These are phyloP conservation scores for Melanotaenia boesemani DNA, from an alignment of 2,797 vertebrate genomes.

Conservation along the genomic window DNA sequence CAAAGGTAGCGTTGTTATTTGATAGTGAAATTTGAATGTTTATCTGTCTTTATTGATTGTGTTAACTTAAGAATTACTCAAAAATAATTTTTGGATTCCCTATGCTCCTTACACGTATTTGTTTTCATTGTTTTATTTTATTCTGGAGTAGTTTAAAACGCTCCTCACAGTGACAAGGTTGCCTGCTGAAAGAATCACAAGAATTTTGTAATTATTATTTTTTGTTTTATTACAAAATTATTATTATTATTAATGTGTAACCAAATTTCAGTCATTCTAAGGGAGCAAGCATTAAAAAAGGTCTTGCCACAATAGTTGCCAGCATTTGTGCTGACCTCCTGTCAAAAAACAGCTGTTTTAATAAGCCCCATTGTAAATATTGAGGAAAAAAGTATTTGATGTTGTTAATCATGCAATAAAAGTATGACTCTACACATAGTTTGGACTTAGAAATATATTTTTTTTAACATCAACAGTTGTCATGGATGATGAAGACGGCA, in stretches of 20 bases:
- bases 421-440: neutral
- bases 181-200: neutral
- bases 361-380: too few species aligned
- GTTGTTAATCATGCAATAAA: neutral
- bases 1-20: neutral
- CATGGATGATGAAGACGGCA: slow-evolving; percentile 99
- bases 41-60: neutral
- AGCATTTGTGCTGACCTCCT: too few species aligned
- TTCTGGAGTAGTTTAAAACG: too few species aligned
- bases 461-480: slow-evolving; percentile 85
- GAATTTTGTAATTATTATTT: neutral
- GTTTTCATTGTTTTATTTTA: neutral
- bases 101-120: neutral
- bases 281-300: neutral
- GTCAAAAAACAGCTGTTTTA: too few species aligned
- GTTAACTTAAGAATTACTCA: neutral
- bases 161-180: neutral
- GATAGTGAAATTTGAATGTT: neutral
- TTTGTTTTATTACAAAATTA: neutral
- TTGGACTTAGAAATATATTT: slow-evolving; percentile 1
- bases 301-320: too few species aligned
- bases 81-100: neutral
- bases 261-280: neutral
- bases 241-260: neutral
- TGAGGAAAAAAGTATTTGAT: too few species aligned